Conservation (phyloP, 2,113 vertebrate genomes). For the Perca schrenkii region DNA sequence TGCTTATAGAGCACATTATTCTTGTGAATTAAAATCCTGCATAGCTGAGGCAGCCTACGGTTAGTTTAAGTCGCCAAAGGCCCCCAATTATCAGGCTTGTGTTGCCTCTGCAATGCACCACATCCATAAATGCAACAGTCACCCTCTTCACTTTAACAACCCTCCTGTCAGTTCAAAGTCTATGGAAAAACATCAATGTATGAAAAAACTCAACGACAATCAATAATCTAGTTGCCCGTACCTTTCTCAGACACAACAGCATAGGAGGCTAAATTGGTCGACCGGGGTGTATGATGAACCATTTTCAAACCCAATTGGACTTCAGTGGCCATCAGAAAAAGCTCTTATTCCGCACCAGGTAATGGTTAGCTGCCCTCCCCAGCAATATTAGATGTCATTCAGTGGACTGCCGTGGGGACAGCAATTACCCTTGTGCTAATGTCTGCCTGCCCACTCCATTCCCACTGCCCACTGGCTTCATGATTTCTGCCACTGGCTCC, state of each 20-base stretch:
- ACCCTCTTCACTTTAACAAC: conserved; percentile 52
- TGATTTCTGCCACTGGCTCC: conserved; percentile 54
- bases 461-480: conserved; percentile 52
- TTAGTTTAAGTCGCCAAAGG: conserved; percentile 56
- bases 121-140: conserved; percentile 56
- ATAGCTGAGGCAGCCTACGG: conserved; percentile 37
- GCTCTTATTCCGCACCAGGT: conserved; percentile 69
- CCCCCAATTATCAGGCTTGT: conserved; percentile 58
- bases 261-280: conserved; percentile 66
- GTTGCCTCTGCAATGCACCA: conserved; percentile 59
- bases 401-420: conserved; percentile 64
- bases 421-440: conserved; percentile 82
- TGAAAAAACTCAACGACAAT: conserved; percentile 74
- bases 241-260: conserved; percentile 64
- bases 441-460: conserved; percentile 58
- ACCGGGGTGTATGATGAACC: conserved; percentile 72
- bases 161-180: conserved; percentile 57
- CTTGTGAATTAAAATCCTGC: conserved; percentile 43
- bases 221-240: conserved; percentile 69
- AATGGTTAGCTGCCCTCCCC: conserved; percentile 68
- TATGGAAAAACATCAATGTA: conserved; percentile 57
- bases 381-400: conserved; percentile 79
- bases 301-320: conserved; percentile 79
- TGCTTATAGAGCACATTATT: conserved; percentile 69
- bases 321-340: conserved; percentile 67